These are phyloP conservation scores for Lepidotrigona ventralis DNA, from an alignment of 1,140 invertebrate genomes.

Conservation along the genomic window DNA sequence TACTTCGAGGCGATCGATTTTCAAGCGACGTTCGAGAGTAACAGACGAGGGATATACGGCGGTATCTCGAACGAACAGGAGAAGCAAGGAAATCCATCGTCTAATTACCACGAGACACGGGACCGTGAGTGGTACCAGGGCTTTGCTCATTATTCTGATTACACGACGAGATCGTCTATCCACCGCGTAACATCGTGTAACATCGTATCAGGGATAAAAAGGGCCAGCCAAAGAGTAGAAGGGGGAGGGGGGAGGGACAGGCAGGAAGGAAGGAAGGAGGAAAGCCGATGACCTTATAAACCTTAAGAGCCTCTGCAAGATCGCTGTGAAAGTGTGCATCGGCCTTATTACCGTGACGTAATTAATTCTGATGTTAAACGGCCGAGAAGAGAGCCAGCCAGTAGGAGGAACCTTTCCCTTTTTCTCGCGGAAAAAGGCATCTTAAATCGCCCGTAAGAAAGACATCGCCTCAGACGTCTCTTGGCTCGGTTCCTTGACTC, in stretches of 20 bases:
- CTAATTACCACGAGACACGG: constrained; percentile 45
- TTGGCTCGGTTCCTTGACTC: not conserved
- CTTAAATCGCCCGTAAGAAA: constrained; percentile 33
- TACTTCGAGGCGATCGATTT: not conserved
- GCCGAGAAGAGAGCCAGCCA: not conserved
- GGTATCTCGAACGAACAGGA: not conserved
- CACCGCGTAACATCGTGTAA: constrained; percentile 40
- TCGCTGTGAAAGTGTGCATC: constrained; percentile 36
- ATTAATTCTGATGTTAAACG: constrained; percentile 49
- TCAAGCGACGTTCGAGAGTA: too few relatives aligned
- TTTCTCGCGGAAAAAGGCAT: constrained; percentile 1
- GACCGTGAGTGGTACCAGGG: not conserved
- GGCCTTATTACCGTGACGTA: constrained; percentile 42
- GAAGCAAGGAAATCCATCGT: constrained; percentile 30
- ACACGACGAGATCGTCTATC: constrained; percentile 38
- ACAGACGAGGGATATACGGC: not conserved
- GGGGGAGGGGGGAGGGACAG: too few relatives aligned
- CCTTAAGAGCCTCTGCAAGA: constrained; percentile 20
- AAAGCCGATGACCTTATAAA: constrained; percentile 40
- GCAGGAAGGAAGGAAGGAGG: too few relatives aligned
- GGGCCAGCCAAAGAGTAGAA: not conserved
- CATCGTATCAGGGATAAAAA: constrained; percentile 24
- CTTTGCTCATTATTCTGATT: constrained; percentile 50
- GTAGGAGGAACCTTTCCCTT: not conserved
- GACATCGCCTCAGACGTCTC: not conserved